A percentile compares a stretch with the other conserved stretches of the same genome.
Evolutionary conservation across 2,113 vertebrate genomes (phyloP).

Genomic region (Rana temporaria): DNA sequence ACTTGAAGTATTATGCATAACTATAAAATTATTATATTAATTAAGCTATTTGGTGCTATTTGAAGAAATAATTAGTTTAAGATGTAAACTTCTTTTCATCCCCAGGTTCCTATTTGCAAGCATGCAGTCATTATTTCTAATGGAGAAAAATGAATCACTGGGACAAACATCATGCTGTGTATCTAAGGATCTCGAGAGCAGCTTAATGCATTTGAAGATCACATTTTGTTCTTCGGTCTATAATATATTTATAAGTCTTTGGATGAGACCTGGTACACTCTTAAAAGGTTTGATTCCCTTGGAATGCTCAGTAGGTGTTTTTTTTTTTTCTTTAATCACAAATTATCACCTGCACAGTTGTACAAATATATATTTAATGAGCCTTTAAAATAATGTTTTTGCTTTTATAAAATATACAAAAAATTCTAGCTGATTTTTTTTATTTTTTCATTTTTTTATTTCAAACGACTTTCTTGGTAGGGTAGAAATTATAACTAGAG

Average conservation of each 20-base stretch:
- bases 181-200: constrained; percentile 31
- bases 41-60: constrained; percentile 29
- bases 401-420: constrained; percentile 6
- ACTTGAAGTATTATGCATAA: neutral
- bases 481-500: neutral
- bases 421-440: neutral
- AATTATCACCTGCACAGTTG: constrained; percentile 32
- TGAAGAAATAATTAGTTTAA: constrained; percentile 43
- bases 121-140: constrained; percentile 48
- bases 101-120: constrained; percentile 23
- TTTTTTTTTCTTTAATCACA: constrained; percentile 32
- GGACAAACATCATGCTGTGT: constrained; percentile 19
- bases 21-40: constrained; percentile 30
- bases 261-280: constrained; percentile 31
- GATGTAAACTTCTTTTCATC: constrained; percentile 24
- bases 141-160: constrained; percentile 34
- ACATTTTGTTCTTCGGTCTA: constrained; percentile 34
- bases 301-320: constrained; percentile 21
- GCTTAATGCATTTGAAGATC: constrained; percentile 33
- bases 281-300: constrained; percentile 37
- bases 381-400: constrained; percentile 8
- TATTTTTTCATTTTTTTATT: too few relatives aligned
- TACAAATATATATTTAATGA: constrained; percentile 42
- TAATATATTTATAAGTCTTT: constrained; percentile 55
- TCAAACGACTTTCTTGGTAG: constrained; percentile 8